Evolutionary conservation across 2,113 vertebrate species (phyloP), one percentile per base, ranked within the genome.

Genomic region (Salvelinus sp.): DNA sequence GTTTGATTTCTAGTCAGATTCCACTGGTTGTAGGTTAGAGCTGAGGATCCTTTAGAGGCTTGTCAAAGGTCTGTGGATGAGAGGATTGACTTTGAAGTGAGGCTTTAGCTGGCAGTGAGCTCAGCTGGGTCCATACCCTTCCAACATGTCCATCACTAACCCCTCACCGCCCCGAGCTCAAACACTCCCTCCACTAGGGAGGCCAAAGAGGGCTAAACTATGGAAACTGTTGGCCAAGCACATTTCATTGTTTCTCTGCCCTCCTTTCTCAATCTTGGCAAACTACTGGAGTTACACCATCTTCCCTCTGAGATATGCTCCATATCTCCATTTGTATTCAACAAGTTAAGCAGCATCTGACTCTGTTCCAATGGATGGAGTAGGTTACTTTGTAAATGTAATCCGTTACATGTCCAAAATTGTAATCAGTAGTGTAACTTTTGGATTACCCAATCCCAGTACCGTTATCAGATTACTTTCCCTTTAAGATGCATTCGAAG

Each of bases 21-120:
- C 79, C 77, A 76, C 77, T 73, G 73, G 79, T 85, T 82, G 72
- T 86, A 72, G 20, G 30, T 44, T 75, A 79, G 77, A 84, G 82
- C 78, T 70, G 63, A 79, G 77, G 72, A 81, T 86, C 82, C 81
- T 74, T 84, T 69, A 69, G 72, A 79, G 85, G 75, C 81, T 76
- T 76, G 81, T 84, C 71, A 57, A 63, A 71, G 77, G 78, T 78
- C 2, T 50, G 33, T 69, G 75, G 75, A 72, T 76, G 76, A 75
- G 20, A 77, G 75, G 82, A 85, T 74, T 75, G 75, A 78, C 88
- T 89, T 91, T 90, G 87, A 90, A 89, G 80, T 87, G 72, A 84
- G 83, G 79, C 79, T 90, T 87, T 79, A 86, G 74, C 79, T 83
- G 70, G 85, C 74, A 82, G 72, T 75, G 66, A 82, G 30, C 48